Conservation (phyloP, 2,113 vertebrate species). For the Ornithorhynchus anatinus region DNA sequence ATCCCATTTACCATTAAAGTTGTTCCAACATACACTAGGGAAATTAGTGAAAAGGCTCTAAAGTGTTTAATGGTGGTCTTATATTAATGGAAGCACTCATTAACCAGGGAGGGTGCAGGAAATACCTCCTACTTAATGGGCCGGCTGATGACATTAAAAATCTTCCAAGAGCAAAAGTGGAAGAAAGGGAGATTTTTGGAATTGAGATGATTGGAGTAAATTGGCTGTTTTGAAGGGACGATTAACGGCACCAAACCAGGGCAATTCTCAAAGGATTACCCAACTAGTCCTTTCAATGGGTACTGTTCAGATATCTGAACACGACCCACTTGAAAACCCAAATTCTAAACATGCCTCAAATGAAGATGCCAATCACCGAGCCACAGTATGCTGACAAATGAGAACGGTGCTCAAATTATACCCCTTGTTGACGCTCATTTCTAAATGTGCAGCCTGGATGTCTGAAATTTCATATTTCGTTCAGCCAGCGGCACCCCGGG, state of each 20-base stretch:
- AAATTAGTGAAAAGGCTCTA: neutral
- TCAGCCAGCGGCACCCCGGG: neutral
- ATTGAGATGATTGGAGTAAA: neutral
- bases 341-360: neutral
- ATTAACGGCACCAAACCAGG: neutral
- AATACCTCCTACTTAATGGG: neutral
- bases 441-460: neutral
- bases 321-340: neutral
- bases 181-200: neutral
- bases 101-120: neutral
- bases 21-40: neutral
- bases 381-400: fast-evolving
- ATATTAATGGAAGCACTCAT: neutral
- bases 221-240: neutral
- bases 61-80: neutral
- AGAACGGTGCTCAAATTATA: neutral
- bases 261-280: neutral
- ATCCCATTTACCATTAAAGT: fast-evolving
- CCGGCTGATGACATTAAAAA: neutral
- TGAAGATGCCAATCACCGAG: neutral
- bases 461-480: neutral
- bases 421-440: neutral
- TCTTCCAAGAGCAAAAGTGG: neutral
- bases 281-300: neutral
- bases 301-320: neutral